Percentiles rank a stretch among this genome's conserved stretches.
phyloP scores from a whole-genome alignment of 2,888 invertebrate genomes.

The Atrina japonica region DNA sequence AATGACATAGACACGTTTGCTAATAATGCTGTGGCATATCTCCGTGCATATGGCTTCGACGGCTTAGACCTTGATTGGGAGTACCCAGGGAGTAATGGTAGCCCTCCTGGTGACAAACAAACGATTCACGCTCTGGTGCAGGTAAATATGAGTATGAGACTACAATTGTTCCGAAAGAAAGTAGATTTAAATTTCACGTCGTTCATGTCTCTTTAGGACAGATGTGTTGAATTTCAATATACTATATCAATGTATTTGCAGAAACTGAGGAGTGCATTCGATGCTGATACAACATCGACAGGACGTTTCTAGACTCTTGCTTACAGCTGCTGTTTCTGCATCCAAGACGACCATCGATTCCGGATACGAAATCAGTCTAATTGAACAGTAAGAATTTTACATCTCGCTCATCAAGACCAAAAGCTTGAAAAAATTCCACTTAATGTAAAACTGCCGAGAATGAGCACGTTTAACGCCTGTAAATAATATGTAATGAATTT shows the following conservation, averaged over 20 bases:
- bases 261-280: constrained; percentile 10
- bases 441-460: no score
- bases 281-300: neutral
- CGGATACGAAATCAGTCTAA: constrained; percentile 10
- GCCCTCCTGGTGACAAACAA: constrained; percentile 65
- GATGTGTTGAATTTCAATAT: neutral
- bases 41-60: constrained; percentile 84
- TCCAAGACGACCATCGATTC: constrained; percentile 11
- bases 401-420: no score
- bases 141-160: no score
- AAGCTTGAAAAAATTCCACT: no score
- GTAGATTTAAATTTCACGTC: neutral
- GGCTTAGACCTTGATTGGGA: constrained; percentile 96
- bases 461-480: no score
- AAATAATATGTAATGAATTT: no score
- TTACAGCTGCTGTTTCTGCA: constrained; percentile 21
- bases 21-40: constrained; percentile 40
- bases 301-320: neutral
- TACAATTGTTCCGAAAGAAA: neutral
- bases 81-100: constrained; percentile 84
- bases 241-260: neutral
- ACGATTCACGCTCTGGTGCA: constrained; percentile 53
- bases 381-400: neutral
- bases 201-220: neutral
- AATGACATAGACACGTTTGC: constrained; percentile 32